Base-by-base conservation (phyloP, 2,888 invertebrate genomes). In the Melanophora roralis region DNA sequence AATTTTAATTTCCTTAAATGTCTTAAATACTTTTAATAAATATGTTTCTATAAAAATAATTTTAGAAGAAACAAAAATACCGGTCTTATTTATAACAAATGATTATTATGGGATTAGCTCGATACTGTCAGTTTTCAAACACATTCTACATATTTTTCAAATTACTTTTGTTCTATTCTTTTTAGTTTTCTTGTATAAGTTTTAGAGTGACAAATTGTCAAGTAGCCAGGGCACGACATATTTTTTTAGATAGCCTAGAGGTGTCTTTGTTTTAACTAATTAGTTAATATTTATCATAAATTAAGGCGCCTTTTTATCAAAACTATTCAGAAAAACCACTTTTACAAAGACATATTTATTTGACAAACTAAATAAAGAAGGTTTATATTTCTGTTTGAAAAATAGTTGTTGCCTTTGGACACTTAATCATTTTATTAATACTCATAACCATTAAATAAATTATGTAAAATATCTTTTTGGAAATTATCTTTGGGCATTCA, bases 201-300 rank as follows among this genome's bases (percentile, higher is more conserved):
- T 47, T 49, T 0, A 19, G 43, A 49, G 11, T 62, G 65, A 75
- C 65, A 75, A 71, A 79, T 75, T 55, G 67, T 79, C 40, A 62
- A 75, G 65, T 67, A 71, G 79, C 60, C 47, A 45, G 49, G 60
- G 43, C 59, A 36, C 55, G 79, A 74, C 69, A 79, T 68, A 71
- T 71, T 79, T 79, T 71, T n/a, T n/a, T n/a, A 47, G 65, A 11
- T 79, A 64, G 69, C 74, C 74, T n/a, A n/a, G 69, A 74, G 69
- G 71, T 53, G 59, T 71, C 65, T 79, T 60, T 75, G 69, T 79
- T 79, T 71, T 79, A 79, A 79, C 60, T 75, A 71, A 79, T 79
- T 65, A 67, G 38, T 19, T 40, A 67, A 67, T 75, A 75, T 75
- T 75, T 79, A 71, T 75, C 65, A 79, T 75, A 71, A 60, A 55